phyloP scores from a whole-genome alignment of 2,113 vertebrate species.

The Zeus faber region DNA sequence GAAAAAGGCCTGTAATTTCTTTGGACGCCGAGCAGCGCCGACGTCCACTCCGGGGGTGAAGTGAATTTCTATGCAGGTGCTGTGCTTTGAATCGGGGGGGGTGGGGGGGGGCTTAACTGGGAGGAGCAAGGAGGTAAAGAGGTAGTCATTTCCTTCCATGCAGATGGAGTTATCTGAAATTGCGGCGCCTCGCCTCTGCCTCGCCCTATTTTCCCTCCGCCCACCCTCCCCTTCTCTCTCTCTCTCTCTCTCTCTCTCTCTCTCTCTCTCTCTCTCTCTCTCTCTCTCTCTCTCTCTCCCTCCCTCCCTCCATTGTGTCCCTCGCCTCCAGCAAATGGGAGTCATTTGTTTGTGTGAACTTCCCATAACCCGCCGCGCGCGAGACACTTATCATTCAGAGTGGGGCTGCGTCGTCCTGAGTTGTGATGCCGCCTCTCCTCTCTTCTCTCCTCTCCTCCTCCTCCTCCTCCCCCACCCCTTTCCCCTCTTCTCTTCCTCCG shows the following conservation, averaged over 20 bases:
- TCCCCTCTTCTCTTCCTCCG: conserved; percentile 7
- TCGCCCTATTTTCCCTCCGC: conserved; percentile 7
- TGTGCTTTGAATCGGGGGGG: conserved; percentile 41
- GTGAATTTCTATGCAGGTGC: no score
- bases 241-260: conserved; percentile 27
- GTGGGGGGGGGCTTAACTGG: no score
- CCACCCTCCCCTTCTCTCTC: conserved; percentile 16
- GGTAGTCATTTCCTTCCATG: conserved; percentile 58
- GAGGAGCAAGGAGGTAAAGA: conserved; percentile 41
- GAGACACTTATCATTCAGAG: conserved; percentile 76
- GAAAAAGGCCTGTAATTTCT: neutral
- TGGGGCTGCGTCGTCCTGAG: conserved; percentile 45
- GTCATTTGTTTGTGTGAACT: conserved; percentile 78
- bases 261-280: neutral
- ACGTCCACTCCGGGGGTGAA: no score
- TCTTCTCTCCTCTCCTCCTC: conserved; percentile 8
- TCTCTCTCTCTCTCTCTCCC: conserved; percentile 4
- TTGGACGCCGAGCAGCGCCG: neutral
- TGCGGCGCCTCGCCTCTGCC: conserved; percentile 32
- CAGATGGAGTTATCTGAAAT: conserved; percentile 65
- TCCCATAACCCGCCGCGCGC: conserved; percentile 66
- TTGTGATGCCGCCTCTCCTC: conserved; percentile 54
- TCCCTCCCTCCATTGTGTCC: conserved; percentile 70
- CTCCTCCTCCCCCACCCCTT: conserved; percentile 29
- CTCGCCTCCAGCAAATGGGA: conserved; percentile 72